These are phyloP conservation scores for Elysia crispata DNA, from an alignment of 2,888 invertebrate genomes.

Conservation along the genomic window DNA sequence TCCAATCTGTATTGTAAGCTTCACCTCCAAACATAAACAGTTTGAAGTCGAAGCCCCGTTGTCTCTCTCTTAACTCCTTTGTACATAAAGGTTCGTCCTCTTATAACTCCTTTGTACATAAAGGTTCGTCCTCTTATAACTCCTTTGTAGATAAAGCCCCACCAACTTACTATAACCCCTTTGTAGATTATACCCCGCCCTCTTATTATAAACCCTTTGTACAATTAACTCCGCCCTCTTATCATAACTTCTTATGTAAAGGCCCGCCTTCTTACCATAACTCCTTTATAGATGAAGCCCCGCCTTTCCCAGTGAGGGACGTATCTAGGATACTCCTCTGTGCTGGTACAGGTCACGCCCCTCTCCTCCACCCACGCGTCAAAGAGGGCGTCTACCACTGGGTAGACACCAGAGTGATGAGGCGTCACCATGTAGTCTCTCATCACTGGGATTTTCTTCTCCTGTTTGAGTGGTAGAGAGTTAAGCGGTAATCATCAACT, in stretches of 20 bases:
- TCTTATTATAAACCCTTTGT: no score
- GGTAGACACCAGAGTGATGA: conserved; percentile 99
- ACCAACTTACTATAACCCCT: conserved; percentile 87
- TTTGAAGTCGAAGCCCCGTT: no score
- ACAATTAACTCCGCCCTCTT: no score
- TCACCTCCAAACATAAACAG: no score
- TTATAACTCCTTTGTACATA: no score
- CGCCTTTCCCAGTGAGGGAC: conserved; percentile 93
- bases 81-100: no score
- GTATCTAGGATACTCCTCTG: conserved; percentile 99
- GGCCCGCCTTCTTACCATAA: conserved; percentile 84
- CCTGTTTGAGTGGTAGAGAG: conserved; percentile 75
- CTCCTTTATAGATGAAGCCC: conserved; percentile 95
- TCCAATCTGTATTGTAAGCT: no score
- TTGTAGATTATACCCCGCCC: conserved; percentile 95
- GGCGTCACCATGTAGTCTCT: conserved; percentile 96
- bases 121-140: no score
- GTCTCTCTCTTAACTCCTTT: no score
- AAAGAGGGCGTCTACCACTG: conserved; percentile 95
- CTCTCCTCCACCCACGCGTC: conserved; percentile 91
- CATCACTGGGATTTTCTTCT: conserved; percentile 88
- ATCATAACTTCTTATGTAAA: no score
- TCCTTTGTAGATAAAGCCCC: no score
- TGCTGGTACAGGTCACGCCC: conserved; percentile 93
- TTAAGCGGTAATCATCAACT: no score